Conservation (phyloP, 1,140 invertebrate species). For the Nephotettix cincticeps region DNA sequence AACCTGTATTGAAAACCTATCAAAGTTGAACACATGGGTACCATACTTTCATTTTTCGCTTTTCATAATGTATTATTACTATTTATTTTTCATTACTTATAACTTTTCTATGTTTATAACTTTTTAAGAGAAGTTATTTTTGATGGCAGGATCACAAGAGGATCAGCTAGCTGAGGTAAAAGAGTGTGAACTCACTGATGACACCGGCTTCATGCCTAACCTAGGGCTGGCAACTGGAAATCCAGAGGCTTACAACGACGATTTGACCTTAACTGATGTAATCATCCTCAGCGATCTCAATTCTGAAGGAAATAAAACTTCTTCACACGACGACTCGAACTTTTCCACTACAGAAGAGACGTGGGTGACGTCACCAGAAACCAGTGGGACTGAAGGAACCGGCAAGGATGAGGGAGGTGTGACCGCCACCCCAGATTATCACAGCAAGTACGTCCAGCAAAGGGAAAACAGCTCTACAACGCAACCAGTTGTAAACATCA, state of each 20-base stretch:
- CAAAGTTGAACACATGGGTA: too few species aligned
- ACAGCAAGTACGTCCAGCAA: too few species aligned
- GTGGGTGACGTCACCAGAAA: too few species aligned
- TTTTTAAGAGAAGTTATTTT: too few species aligned
- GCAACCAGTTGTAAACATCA: neutral
- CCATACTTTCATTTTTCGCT: too few species aligned
- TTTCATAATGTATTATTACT: neutral
- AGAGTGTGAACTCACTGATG: neutral
- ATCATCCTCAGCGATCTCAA: conserved; percentile 34
- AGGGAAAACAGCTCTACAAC: too few species aligned
- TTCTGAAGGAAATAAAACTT: conserved; percentile 18
- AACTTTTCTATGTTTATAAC: too few species aligned
- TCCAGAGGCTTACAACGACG: conserved; percentile 23
- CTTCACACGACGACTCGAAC: neutral
- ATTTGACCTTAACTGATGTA: conserved; percentile 33
- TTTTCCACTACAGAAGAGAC: neutral
- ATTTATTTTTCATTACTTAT: too few species aligned
- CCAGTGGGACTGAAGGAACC: too few species aligned
- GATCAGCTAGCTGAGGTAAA: neutral
- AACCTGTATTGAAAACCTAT: too few species aligned
- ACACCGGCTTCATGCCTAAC: neutral
- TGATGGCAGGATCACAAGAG: neutral
- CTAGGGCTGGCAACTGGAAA: conserved; percentile 8
- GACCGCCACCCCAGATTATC: too few species aligned
- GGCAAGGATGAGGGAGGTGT: too few species aligned